These are phyloP conservation scores for Xanthia togata DNA, from an alignment of 2,888 invertebrate genomes.

Conservation along the genomic window DNA sequence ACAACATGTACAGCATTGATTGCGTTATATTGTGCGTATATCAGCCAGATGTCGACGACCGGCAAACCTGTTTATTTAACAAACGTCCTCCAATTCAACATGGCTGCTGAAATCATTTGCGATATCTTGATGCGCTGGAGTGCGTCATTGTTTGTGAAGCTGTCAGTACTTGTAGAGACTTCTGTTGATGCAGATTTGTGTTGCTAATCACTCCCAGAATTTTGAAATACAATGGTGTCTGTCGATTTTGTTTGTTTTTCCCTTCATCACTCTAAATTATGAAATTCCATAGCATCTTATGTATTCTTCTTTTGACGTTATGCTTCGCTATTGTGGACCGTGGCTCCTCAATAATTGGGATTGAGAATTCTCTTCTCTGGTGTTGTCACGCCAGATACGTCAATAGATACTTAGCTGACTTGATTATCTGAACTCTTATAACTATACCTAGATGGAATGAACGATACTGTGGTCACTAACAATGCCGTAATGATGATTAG, in stretches of 20 bases:
- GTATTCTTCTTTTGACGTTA: background rate
- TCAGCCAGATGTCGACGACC: constrained; percentile 50
- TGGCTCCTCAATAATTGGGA: background rate
- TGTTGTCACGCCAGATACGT: background rate
- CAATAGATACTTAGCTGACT: background rate
- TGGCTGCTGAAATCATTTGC: constrained; percentile 30
- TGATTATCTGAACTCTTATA: background rate
- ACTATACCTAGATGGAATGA: background rate
- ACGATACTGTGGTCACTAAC: background rate
- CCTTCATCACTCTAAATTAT: background rate
- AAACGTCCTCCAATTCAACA: constrained; percentile 22
- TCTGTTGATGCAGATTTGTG: background rate
- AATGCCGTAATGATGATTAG: constrained; percentile 10
- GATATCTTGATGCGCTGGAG: constrained; percentile 14
- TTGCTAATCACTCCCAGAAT: background rate
- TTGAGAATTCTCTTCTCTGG: too few species aligned
- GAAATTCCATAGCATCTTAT: background rate
- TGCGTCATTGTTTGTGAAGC: constrained; percentile 40
- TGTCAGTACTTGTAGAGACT: constrained; percentile 4
- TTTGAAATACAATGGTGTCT: background rate
- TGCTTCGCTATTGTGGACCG: background rate
- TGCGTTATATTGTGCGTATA: constrained; percentile 10
- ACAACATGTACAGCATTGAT: constrained; percentile 12
- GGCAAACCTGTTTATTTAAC: constrained; percentile 46
- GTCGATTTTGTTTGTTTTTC: background rate